Conservation (phyloP, 2,888 invertebrate genomes). For the Calliopum simillimum region DNA sequence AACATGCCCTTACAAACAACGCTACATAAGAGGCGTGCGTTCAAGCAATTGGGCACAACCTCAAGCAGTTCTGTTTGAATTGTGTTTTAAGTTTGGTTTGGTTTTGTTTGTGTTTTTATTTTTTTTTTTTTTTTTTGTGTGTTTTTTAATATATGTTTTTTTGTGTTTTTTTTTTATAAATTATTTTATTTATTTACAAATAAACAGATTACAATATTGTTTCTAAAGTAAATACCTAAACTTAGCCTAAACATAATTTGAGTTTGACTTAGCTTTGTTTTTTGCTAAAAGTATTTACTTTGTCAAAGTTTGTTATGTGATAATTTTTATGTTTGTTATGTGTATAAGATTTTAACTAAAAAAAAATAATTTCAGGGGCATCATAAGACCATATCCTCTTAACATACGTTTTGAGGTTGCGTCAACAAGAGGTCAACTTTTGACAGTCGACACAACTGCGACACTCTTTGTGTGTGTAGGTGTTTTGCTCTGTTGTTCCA, state of each 20-base stretch:
- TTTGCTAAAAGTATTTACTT: not conserved
- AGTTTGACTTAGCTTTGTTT: conserved; percentile 17
- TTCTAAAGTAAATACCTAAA: conserved; percentile 57
- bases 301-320: not conserved
- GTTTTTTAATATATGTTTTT: conserved; percentile 44
- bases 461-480: not conserved
- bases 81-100: conserved; percentile 48
- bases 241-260: conserved; percentile 51
- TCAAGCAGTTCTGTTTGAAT: conserved; percentile 17
- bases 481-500: not conserved
- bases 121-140: conserved; percentile 46
- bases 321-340: not conserved
- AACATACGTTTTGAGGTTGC: not conserved
- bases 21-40: conserved; percentile 37
- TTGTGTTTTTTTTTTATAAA: conserved; percentile 57
- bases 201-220: conserved; percentile 67
- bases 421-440: conserved; percentile 26
- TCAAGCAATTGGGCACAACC: conserved; percentile 37
- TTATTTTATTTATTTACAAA: conserved; percentile 65
- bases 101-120: conserved; percentile 58
- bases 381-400: conserved; percentile 40
- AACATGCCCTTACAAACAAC: conserved; percentile 20
- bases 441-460: conserved; percentile 13
- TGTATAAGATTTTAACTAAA: conserved; percentile 19
- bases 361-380: conserved; percentile 38